Percentiles rank a stretch among this genome's conserved stretches.
Evolutionary conservation across 2,113 vertebrate species (phyloP).

Genomic region (Argyrosomus japonicus): DNA sequence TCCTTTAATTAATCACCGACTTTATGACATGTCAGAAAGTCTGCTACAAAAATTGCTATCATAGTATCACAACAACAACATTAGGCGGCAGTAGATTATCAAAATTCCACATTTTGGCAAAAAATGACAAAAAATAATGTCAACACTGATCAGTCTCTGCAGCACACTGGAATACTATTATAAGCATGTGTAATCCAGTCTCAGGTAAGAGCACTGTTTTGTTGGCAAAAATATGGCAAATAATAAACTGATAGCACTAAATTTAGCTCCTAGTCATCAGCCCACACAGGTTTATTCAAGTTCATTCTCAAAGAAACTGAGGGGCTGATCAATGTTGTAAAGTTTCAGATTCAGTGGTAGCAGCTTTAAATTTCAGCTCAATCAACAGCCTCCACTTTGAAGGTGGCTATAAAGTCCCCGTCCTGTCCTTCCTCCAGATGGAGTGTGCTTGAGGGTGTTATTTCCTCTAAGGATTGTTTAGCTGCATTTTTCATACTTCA

Average conservation of each 20-base stretch:
- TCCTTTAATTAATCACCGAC: background rate
- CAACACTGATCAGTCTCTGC: constrained; percentile 7
- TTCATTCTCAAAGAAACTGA: constrained; percentile 1
- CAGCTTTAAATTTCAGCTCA: constrained; percentile 53
- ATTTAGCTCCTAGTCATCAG: background rate
- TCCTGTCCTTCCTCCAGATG: constrained; percentile 60
- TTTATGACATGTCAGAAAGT: background rate
- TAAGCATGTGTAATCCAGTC: background rate
- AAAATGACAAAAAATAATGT: background rate
- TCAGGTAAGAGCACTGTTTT: constrained; percentile 7
- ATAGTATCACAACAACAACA: background rate
- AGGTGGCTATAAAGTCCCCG: constrained; percentile 30
- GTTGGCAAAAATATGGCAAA: background rate
- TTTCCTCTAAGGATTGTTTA: constrained; percentile 58
- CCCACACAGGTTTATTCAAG: constrained; percentile 1
- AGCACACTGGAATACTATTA: constrained; percentile 1
- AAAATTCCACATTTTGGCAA: background rate
- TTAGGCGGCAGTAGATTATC: background rate
- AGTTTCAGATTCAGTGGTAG: constrained; percentile 21
- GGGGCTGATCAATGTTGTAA: constrained; percentile 17
- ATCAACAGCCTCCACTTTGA: constrained; percentile 55
- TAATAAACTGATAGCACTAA: background rate
- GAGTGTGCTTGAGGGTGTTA: constrained; percentile 41
- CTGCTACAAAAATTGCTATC: background rate
- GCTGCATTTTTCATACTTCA: constrained; percentile 38